A percentile compares a stretch with the other conserved stretches of the same genome.
These are phyloP conservation scores for Galerucella pusilla DNA, from an alignment of 2,888 invertebrate genomes.

Conservation along the genomic window DNA sequence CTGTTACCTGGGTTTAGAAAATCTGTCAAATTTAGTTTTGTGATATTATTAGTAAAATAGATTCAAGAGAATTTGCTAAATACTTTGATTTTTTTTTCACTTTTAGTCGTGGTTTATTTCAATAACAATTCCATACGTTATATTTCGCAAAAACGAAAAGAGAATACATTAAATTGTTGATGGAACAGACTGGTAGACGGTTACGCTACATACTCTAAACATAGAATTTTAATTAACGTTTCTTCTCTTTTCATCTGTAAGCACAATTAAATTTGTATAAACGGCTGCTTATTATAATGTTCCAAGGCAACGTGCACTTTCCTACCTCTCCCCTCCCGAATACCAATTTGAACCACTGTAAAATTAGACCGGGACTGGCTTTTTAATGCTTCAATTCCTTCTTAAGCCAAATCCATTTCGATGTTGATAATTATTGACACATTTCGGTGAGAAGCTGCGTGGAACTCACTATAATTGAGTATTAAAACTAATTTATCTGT, in stretches of 20 bases:
- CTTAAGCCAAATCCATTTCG: background rate
- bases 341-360: slow-evolving; percentile 34
- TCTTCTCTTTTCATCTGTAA: slow-evolving; percentile 39
- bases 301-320: slow-evolving; percentile 39
- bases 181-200: slow-evolving; percentile 14
- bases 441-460: too few relatives aligned
- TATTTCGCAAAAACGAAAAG: background rate
- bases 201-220: slow-evolving; percentile 30
- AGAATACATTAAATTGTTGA: slow-evolving; percentile 6
- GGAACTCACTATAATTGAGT: too few relatives aligned
- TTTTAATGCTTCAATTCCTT: background rate
- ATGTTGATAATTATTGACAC: too few relatives aligned
- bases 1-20: too few relatives aligned
- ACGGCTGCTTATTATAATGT: slow-evolving; percentile 36
- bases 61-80: background rate
- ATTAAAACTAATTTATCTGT: too few relatives aligned
- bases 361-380: slow-evolving; percentile 18
- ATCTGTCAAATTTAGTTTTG: too few relatives aligned
- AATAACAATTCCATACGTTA: background rate
- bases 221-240: slow-evolving; percentile 41
- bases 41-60: too few relatives aligned
- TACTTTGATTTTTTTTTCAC: background rate
- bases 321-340: slow-evolving; percentile 8
- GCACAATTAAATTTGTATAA: slow-evolving; percentile 44
- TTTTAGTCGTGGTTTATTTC: background rate